Evolutionary conservation across 2,888 invertebrate genomes (phyloP).

Genomic region (Drepana falcataria): DNA sequence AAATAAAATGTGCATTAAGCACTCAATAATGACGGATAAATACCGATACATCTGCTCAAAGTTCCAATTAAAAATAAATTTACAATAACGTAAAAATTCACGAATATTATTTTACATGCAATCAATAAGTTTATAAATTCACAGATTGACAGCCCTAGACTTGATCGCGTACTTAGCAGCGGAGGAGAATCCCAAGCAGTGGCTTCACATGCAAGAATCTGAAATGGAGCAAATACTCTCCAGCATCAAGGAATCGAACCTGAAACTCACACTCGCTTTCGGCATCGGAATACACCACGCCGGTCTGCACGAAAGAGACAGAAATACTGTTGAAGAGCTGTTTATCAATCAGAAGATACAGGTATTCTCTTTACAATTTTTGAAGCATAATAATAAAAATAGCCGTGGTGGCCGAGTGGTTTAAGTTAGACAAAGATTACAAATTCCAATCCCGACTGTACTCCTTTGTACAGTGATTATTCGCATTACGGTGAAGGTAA

Average conservation of each 20-base stretch:
- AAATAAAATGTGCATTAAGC: no score
- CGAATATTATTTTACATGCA: neutral
- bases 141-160: conserved; percentile 94
- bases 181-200: conserved; percentile 96
- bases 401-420: no score
- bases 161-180: conserved; percentile 93
- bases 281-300: conserved; percentile 99
- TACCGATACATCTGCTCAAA: no score
- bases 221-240: conserved; percentile 90
- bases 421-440: no score
- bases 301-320: conserved; percentile 94
- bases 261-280: conserved; percentile 95
- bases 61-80: no score
- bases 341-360: conserved; percentile 97
- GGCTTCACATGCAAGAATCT: conserved; percentile 91
- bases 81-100: no score
- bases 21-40: no score
- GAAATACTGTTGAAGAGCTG: conserved; percentile 94
- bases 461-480: no score
- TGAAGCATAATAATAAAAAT: no score
- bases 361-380: conserved; percentile 63
- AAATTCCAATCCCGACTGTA: no score
- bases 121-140: conserved; percentile 4
- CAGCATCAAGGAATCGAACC: conserved; percentile 89
- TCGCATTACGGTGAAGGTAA: no score